Evolutionary conservation across 2,113 vertebrate genomes (phyloP).

Genomic region (Embiotoca jacksoni): DNA sequence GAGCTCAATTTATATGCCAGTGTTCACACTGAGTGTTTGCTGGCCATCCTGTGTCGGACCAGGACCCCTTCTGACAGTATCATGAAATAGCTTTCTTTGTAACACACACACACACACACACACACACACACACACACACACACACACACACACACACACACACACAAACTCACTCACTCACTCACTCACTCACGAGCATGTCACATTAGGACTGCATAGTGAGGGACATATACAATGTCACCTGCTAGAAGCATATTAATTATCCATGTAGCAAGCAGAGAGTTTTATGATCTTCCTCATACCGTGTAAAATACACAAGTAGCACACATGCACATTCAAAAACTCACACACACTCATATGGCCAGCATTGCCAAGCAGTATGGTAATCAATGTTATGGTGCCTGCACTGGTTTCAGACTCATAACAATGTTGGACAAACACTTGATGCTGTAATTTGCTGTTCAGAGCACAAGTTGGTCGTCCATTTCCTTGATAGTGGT

Average conservation of each 20-base stretch:
- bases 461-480: not conserved
- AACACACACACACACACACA: not conserved
- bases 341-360: not conserved
- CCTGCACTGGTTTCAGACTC: constrained; percentile 9
- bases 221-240: not conserved
- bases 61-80: constrained; percentile 71
- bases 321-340: not conserved
- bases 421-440: constrained; percentile 10
- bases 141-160: too few species aligned
- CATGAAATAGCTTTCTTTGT: constrained; percentile 81
- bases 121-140: too few species aligned
- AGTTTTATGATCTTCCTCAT: not conserved
- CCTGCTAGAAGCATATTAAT: not conserved
- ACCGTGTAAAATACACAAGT: not conserved
- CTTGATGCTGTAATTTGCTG: constrained; percentile 28
- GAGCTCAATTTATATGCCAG: constrained; percentile 53
- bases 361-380: not conserved
- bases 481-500: constrained; percentile 36
- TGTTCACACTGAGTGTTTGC: constrained; percentile 53
- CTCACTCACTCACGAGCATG: constrained; percentile 2
- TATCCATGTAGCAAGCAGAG: not conserved
- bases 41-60: constrained; percentile 65
- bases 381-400: not conserved
- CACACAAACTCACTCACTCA: not conserved
- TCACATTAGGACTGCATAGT: constrained; percentile 1